Evolutionary conservation across 2,113 vertebrate species (phyloP).

Genomic region (Sinocyclocheilus rhinocerous): DNA sequence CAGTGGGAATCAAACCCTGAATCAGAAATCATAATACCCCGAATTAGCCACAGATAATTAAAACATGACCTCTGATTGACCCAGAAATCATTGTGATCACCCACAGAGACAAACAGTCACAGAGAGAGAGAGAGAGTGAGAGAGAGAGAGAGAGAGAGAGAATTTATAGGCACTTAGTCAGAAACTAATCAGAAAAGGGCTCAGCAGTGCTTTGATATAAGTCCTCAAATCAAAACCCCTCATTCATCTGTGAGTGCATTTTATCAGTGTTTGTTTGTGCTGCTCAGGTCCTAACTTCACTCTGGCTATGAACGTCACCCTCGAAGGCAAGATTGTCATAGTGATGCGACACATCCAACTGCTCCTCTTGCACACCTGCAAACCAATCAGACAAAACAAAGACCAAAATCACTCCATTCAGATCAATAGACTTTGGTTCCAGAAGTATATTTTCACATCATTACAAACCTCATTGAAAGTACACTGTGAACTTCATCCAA

Average conservation of each 20-base stretch:
- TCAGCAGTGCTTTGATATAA: constrained; percentile 12
- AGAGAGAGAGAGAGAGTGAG: neutral
- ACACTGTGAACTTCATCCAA: neutral
- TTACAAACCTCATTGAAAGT: neutral
- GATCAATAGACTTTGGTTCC: neutral
- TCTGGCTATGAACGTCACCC: constrained; percentile 63
- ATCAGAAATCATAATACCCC: neutral
- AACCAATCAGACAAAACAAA: constrained; percentile 36
- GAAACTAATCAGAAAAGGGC: constrained; percentile 11
- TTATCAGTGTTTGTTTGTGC: constrained; percentile 1
- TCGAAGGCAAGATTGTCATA: constrained; percentile 85
- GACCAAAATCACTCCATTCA: neutral
- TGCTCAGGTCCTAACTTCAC: constrained; percentile 36
- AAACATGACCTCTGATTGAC: neutral
- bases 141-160: constrained; percentile 12
- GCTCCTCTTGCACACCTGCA: constrained; percentile 53
- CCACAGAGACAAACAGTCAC: neutral
- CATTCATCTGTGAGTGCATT: constrained; percentile 18
- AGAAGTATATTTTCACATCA: neutral
- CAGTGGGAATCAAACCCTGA: constrained; percentile 32
- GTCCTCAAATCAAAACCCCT: neutral
- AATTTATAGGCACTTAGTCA: constrained; percentile 34
- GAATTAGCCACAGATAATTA: constrained; percentile 28
- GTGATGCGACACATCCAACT: constrained; percentile 73
- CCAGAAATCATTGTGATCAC: constrained; percentile 12